phyloP scores from a whole-genome alignment of 2,888 invertebrate genomes.

The Acronicta alni region DNA sequence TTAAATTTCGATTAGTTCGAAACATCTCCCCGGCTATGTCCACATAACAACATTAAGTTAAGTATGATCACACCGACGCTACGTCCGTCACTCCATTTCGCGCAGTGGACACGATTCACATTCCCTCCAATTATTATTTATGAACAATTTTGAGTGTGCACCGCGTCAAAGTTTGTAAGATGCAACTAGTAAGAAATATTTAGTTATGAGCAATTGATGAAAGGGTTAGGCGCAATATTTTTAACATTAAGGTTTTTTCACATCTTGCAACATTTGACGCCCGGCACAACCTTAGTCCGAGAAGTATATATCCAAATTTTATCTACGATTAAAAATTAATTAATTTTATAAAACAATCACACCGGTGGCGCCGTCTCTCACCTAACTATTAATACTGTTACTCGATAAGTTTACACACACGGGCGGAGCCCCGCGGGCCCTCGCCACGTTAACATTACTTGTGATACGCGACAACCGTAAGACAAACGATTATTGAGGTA shows the following conservation, averaged over 20 bases:
- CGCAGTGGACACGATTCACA: slow-evolving; percentile 40
- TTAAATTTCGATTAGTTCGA: not conserved
- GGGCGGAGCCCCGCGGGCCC: slow-evolving; percentile 41
- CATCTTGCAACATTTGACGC: slow-evolving; percentile 40
- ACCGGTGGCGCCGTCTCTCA: slow-evolving; percentile 66
- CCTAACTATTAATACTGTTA: slow-evolving; percentile 79
- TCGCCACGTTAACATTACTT: slow-evolving; percentile 36
- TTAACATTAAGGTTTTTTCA: slow-evolving; percentile 12
- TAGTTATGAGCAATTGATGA: slow-evolving; percentile 39
- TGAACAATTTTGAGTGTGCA: slow-evolving; percentile 41
- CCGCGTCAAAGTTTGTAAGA: slow-evolving; percentile 29
- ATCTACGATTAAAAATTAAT: slow-evolving; percentile 58
- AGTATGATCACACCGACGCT: slow-evolving; percentile 8
- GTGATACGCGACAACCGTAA: slow-evolving; percentile 65
- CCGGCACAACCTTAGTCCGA: slow-evolving; percentile 43
- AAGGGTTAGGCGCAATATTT: slow-evolving; percentile 22
- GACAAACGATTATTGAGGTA: slow-evolving; percentile 71
- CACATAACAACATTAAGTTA: slow-evolving; percentile 12
- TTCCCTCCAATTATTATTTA: slow-evolving; percentile 42
- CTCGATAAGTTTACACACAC: slow-evolving; percentile 61
- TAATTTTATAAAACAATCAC: slow-evolving; percentile 60
- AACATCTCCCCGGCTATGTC: slow-evolving; percentile 5
- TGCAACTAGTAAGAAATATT: slow-evolving; percentile 5
- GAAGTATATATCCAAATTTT: slow-evolving; percentile 54
- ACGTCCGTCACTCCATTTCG: slow-evolving; percentile 13